Base-by-base conservation (phyloP, 2,113 vertebrate genomes). In the Thomomys bottae region DNA sequence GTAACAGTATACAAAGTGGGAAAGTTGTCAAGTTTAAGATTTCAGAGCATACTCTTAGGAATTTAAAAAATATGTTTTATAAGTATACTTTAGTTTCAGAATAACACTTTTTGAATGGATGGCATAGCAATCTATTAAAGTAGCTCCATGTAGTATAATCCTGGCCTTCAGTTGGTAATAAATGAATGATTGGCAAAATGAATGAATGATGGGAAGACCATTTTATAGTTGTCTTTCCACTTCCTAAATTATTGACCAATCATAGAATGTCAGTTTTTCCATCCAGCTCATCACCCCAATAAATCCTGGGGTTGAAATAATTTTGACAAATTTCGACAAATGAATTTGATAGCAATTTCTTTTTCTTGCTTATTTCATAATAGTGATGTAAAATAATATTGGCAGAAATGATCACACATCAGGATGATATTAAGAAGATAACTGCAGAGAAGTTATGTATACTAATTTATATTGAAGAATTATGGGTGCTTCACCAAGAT, bases 61-160 rank as follows among this genome's bases (percentile, higher is more conserved):
- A 73, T 89, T 61, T 82, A 57, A 95, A 95, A 75, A 76, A 21
- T 73, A 11, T 66, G 26, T n/a, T 85, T 93, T 85, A 78, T 26
- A 75, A 40, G 10, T 64, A 42, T 10, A 59, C 11, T 28, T 28
- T 79, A 0, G 17, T 84, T 84, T 91, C 71, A 67, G 79, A 80
- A 28, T 61, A 85, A 71, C 21, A 63, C 40, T 77, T 2, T 5
- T 85, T 89, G 14, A 85, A 49, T n/a, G 38, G 40, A n/a, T 40
- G 66, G 17, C 36, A n/a, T 1, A 40, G 36, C 23, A 45, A 36
- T 88, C n/a, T 89, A 54, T 78, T 85, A 82, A 67, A 85, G 68
- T 28, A 61, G 17, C 36, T 34, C 24, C 32, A 28, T 80, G 23
- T 4, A 67, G 2, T 24, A 40, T n/a, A 67, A 8, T n/a, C 6